Evolutionary conservation across 2,888 invertebrate genomes (phyloP), one percentile per base, ranked within the genome.

Genomic region (Calliopum simillimum): DNA sequence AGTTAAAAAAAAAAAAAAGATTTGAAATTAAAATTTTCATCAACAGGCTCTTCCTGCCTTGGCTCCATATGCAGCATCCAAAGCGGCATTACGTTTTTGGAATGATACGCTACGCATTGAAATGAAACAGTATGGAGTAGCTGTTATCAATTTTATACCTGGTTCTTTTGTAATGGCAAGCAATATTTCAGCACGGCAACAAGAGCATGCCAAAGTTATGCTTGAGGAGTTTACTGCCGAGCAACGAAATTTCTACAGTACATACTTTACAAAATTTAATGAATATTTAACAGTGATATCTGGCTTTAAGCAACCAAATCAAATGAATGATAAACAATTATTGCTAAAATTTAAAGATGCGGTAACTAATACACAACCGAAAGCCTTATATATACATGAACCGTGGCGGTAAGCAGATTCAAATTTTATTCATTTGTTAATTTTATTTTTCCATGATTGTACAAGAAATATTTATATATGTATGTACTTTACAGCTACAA

Each of bases 11-110:
- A 12, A 11, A 53, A 56, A 44, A 53, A 25, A 56, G 13, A 2
- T 56, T 16, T 56, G 55, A 11, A 19, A 55, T 13, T 55, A 12
- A 21, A 33, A 33, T 8, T 33, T 1, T 6, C 4, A 59, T 51
- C 51, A n/a, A 62, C 70, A 83, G 80, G 80, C 76, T 0, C 85
- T 95, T 63, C 95, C 96, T 0, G 91, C 93, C 0, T 87, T 95
- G 70, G 88, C 91, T 0, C 89, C 92, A 1, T 97, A 97, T 85
- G 91, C 92, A 19, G 94, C 94, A 1, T 93, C 93, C 14, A 97
- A 97, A 86, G 91, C 93, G 1, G 96, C 91, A 0, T 81, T 96
- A 4, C 85, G 90, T 58, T 91, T 91, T 1, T 95, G 93, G 91
- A 90, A 90, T 14, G 90, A 90, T 72, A 89, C 91, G 6, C 85